Conservation (phyloP, 2,797 vertebrate genomes). For the Lutjanus argentimaculatus region DNA sequence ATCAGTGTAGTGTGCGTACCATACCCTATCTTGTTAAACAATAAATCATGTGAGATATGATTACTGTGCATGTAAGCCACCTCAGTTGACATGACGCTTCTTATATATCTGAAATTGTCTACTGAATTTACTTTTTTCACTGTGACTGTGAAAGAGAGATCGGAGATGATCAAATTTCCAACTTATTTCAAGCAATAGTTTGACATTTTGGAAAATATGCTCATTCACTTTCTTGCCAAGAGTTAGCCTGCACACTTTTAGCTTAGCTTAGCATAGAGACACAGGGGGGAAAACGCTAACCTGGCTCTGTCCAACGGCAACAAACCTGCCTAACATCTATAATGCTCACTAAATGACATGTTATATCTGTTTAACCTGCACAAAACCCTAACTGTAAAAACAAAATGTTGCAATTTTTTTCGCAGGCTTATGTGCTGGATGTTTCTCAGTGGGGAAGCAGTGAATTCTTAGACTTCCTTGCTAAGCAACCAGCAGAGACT, state of each 20-base stretch:
- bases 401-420: background rate
- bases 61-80: background rate
- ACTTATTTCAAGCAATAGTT: background rate
- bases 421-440: no score
- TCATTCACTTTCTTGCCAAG: background rate
- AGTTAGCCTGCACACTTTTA: no score
- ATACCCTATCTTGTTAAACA: background rate
- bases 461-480: no score
- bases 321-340: no score
- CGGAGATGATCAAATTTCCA: background rate
- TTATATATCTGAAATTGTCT: background rate
- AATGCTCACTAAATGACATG: background rate
- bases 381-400: no score
- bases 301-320: no score
- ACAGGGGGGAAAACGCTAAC: no score
- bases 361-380: background rate
- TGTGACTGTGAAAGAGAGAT: background rate
- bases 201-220: background rate
- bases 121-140: background rate
- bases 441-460: background rate
- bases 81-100: background rate
- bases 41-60: slow-evolving; percentile 8
- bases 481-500: no score
- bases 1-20: background rate
- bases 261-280: no score